Conservation (phyloP, 92 coral and sea anemone genomes). For the Anthopleura xanthogrammica region DNA sequence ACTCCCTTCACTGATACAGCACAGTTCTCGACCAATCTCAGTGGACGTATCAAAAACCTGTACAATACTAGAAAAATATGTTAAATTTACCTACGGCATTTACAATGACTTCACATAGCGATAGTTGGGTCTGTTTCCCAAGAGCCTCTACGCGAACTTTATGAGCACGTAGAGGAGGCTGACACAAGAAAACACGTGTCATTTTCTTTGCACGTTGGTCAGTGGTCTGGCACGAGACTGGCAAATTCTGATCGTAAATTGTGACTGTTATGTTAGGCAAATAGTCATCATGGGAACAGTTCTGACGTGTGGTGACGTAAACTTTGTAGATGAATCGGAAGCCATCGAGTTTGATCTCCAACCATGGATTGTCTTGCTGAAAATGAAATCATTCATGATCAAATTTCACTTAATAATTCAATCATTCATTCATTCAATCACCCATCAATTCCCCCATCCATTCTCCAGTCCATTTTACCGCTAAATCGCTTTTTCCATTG, state of each 20-base stretch:
- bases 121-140: background rate
- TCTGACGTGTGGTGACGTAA: background rate
- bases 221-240: slow-evolving; percentile 1
- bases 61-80: background rate
- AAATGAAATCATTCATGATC: background rate
- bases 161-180: slow-evolving; percentile 10
- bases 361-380: slow-evolving; percentile 8
- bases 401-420: too few species aligned
- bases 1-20: too few species aligned
- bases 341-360: background rate
- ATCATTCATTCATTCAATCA: too few species aligned
- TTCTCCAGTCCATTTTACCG: too few species aligned
- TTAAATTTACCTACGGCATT: background rate
- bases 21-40: too few species aligned
- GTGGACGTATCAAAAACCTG: too few species aligned
- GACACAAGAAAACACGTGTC: slow-evolving; percentile 10
- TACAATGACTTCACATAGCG: background rate
- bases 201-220: background rate
- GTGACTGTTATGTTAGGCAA: background rate
- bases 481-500: too few species aligned
- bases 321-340: background rate
- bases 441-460: too few species aligned
- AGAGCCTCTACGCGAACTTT: background rate
- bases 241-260: background rate
- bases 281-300: background rate